Conservation (phyloP, 2,113 vertebrate genomes). For the Pomatorhinus ruficollis region DNA sequence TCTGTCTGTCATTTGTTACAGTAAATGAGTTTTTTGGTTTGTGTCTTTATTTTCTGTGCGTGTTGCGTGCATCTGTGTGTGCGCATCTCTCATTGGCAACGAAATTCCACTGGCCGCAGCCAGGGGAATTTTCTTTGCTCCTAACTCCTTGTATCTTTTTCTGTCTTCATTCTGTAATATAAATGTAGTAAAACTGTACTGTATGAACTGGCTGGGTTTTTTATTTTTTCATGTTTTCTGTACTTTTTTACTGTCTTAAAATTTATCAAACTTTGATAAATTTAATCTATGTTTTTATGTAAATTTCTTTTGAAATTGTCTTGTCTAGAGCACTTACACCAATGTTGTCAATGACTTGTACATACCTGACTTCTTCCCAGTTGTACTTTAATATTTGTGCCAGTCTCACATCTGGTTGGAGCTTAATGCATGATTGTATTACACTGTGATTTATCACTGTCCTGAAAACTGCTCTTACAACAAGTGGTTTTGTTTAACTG, state of each 20-base stretch:
- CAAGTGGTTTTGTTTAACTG: conserved; percentile 41
- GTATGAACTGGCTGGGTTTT: conserved; percentile 51
- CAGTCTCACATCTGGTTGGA: conserved; percentile 62
- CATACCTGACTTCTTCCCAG: conserved; percentile 60
- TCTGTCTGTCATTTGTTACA: conserved; percentile 79
- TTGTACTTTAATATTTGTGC: conserved; percentile 72
- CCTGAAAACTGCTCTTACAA: conserved; percentile 65
- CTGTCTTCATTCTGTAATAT: conserved; percentile 80
- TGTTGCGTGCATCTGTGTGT: conserved; percentile 52
- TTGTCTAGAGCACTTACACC: conserved; percentile 67
- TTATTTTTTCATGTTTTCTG: conserved; percentile 71
- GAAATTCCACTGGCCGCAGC: conserved; percentile 42
- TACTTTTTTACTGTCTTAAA: conserved; percentile 78
- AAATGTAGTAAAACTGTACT: conserved; percentile 74
- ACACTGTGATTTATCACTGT: conserved; percentile 65
- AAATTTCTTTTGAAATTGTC: conserved; percentile 76
- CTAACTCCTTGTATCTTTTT: conserved; percentile 71
- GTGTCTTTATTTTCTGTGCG: conserved; percentile 55
- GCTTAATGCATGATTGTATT: conserved; percentile 78
- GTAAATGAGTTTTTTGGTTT: conserved; percentile 57
- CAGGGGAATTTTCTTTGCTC: conserved; percentile 70
- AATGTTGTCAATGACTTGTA: conserved; percentile 76
- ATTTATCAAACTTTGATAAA: conserved; percentile 84
- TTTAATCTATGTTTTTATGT: conserved; percentile 73
- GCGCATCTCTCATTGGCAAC: conserved; percentile 59